phyloP scores from a whole-genome alignment of 2,113 vertebrate species.

The Cnemophilus loriae region DNA sequence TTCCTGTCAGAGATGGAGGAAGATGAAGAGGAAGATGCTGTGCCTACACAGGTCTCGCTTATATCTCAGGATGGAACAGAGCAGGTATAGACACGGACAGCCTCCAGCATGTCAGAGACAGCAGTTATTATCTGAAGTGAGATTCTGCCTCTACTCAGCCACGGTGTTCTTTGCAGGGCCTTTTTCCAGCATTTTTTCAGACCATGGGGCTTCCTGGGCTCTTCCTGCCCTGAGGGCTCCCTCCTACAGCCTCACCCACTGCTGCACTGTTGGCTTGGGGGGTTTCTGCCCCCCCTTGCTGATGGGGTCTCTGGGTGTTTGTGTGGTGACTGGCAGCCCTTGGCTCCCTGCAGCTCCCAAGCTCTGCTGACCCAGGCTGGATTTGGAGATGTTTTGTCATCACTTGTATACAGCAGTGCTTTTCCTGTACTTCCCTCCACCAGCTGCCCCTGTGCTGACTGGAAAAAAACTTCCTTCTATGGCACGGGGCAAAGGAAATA shows the following conservation, averaged over 20 bases:
- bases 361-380: constrained; percentile 16
- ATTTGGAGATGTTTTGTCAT: not conserved
- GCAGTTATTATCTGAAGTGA: not conserved
- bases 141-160: not conserved
- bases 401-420: not conserved
- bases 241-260: not conserved
- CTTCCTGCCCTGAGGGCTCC: not conserved
- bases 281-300: not conserved
- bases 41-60: constrained; percentile 64
- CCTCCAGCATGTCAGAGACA: not conserved
- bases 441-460: not conserved
- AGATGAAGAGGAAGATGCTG: constrained; percentile 33
- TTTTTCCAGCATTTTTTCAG: not conserved
- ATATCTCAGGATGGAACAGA: constrained; percentile 72
- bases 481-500: not conserved
- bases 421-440: constrained; percentile 15
- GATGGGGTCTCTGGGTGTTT: not conserved
- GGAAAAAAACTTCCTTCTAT: not conserved
- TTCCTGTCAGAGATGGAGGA: constrained; percentile 69
- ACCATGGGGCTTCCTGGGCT: not conserved
- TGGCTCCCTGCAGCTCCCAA: not conserved
- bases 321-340: not conserved
- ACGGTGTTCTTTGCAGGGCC: not conserved
- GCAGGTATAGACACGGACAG: constrained; percentile 57
- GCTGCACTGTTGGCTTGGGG: not conserved